Conservation (phyloP, 2,888 invertebrate species). For the Cryptocephalus primarius region DNA sequence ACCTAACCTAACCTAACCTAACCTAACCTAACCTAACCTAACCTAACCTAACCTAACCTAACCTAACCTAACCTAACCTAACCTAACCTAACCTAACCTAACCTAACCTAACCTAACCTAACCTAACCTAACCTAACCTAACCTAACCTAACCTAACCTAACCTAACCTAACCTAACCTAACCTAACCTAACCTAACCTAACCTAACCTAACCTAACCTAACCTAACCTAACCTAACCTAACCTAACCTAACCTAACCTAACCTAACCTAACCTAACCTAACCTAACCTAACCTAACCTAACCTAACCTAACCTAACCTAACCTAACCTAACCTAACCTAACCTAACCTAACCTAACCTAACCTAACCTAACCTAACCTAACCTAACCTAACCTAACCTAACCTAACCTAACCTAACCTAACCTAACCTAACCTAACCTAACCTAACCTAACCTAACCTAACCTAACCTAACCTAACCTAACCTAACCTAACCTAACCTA, state of each 20-base stretch:
- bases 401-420: constrained; percentile 5
- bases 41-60: constrained; percentile 13
- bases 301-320: constrained; percentile 3
- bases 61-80: constrained; percentile 2
- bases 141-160: neutral
- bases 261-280: neutral
- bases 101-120: neutral
- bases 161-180: neutral
- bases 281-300: neutral
- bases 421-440: constrained; percentile 14
- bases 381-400: too few relatives aligned
- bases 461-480: constrained; percentile 7
- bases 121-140: neutral
- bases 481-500: too few relatives aligned
- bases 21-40: constrained; percentile 13
- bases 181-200: neutral
- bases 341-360: constrained; percentile 7
- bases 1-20: constrained; percentile 9
- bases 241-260: neutral
- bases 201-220: neutral
- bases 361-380: constrained; percentile 7
- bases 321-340: constrained; percentile 8
- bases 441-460: constrained; percentile 13
- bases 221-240: neutral
- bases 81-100: constrained; percentile 1